Evolutionary conservation across 2,888 invertebrate species (phyloP).

Genomic region (Dryobota labecula): DNA sequence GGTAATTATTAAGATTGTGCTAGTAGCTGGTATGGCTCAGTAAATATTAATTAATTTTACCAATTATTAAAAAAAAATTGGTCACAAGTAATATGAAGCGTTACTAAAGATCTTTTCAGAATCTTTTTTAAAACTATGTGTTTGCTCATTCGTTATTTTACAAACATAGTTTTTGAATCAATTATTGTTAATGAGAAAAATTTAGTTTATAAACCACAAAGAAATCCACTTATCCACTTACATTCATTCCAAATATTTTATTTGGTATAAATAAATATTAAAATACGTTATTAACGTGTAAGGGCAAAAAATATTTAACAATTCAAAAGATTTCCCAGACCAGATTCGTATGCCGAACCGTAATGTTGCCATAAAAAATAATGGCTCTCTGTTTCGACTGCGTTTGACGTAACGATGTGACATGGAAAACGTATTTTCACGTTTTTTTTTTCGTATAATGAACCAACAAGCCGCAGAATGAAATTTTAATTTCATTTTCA

Average conservation of each 20-base stretch:
- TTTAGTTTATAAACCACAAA: neutral
- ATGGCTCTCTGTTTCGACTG: conserved; percentile 70
- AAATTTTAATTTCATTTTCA: conserved; percentile 64
- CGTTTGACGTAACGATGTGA: conserved; percentile 72
- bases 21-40: too few species aligned
- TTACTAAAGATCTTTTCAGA: neutral
- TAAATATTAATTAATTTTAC: too few species aligned
- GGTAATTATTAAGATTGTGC: too few species aligned
- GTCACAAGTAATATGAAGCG: too few species aligned
- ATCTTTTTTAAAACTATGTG: neutral
- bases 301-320: conserved; percentile 6
- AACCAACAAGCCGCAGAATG: conserved; percentile 51
- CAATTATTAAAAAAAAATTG: too few species aligned
- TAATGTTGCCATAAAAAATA: conserved; percentile 71
- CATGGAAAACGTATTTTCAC: conserved; percentile 70
- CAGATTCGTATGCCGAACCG: conserved; percentile 60
- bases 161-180: neutral
- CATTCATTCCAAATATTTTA: neutral
- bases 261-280: neutral
- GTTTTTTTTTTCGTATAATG: conserved; percentile 60
- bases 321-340: conserved; percentile 38
- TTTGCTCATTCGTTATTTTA: neutral
- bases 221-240: neutral
- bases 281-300: neutral
- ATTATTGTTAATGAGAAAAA: neutral